A percentile compares a stretch with the other conserved stretches of the same genome.
These are phyloP conservation scores for Leptonema lineaticorne DNA, from an alignment of 1,140 invertebrate species.

Conservation along the genomic window DNA sequence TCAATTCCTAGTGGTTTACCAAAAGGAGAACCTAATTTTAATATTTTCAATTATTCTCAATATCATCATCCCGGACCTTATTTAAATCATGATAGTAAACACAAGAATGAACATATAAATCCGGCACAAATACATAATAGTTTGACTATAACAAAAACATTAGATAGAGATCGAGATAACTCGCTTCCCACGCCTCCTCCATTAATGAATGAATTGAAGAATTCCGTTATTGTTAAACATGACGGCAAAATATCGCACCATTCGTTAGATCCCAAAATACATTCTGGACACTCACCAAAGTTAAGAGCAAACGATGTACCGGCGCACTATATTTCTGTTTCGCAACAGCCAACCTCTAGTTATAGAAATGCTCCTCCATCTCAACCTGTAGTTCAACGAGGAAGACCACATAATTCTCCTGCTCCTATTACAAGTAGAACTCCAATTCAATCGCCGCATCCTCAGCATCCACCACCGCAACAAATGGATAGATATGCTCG, in stretches of 20 bases:
- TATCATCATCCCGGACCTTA: constrained; percentile 54
- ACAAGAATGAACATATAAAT: constrained; percentile 40
- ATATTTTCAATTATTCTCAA: constrained; percentile 67
- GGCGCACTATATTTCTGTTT: constrained; percentile 61
- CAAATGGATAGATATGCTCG: constrained; percentile 23
- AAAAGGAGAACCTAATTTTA: constrained; percentile 74
- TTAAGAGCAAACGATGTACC: constrained; percentile 58
- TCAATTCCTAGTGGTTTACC: constrained; percentile 60
- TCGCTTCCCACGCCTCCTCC: constrained; percentile 62
- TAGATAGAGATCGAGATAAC: constrained; percentile 58
- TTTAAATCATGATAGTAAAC: constrained; percentile 34
- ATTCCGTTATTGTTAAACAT: constrained; percentile 77
- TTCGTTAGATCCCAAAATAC: constrained; percentile 59
- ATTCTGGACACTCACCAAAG: constrained; percentile 63
- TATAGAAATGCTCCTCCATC: constrained; percentile 41
- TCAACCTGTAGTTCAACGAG: constrained; percentile 45
- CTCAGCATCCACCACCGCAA: constrained; percentile 44
- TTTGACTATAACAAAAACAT: constrained; percentile 48
- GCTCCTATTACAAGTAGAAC: constrained; percentile 54
- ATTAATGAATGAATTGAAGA: constrained; percentile 67
- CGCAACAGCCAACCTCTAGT: constrained; percentile 51
- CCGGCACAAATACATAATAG: constrained; percentile 44
- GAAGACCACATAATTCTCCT: constrained; percentile 24
- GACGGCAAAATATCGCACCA: constrained; percentile 61
- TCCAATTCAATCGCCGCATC: constrained; percentile 61